A percentile compares a stretch with the other conserved stretches of the same genome.
These are phyloP conservation scores for Slavum lentiscoides DNA, from an alignment of 2,888 invertebrate genomes.

Conservation along the genomic window DNA sequence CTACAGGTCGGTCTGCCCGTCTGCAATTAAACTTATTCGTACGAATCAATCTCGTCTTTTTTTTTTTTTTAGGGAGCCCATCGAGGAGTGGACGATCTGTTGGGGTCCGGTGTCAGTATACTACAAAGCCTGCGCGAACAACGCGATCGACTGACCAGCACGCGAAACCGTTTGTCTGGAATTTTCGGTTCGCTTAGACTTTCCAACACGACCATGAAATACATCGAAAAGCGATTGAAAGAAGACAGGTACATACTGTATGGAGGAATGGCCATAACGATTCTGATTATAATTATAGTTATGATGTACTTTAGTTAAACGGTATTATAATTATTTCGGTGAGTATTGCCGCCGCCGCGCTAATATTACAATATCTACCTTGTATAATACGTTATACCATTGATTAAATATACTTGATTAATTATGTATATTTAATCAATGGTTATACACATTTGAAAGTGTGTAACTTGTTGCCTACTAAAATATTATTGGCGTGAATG, in stretches of 20 bases:
- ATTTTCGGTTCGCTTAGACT: constrained; percentile 90
- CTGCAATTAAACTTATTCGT: not conserved
- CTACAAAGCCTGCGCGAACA: constrained; percentile 82
- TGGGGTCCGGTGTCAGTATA: constrained; percentile 74
- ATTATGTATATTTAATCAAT: too few relatives aligned
- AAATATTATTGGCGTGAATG: not conserved
- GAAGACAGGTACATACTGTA: constrained; percentile 89
- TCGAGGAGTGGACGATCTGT: constrained; percentile 84
- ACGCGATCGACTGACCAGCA: constrained; percentile 80
- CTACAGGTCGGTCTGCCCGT: constrained; percentile 62
- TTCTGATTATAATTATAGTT: constrained; percentile 77
- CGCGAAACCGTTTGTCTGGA: constrained; percentile 81
- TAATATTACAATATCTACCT: not conserved
- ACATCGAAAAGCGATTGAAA: constrained; percentile 83
- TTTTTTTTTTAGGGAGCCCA: constrained; percentile 68
- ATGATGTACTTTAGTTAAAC: constrained; percentile 61
- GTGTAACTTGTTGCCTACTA: too few relatives aligned
- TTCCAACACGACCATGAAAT: constrained; percentile 91
- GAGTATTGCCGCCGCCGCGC: not conserved
- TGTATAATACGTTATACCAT: not conserved
- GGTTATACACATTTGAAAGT: not conserved
- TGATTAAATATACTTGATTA: too few relatives aligned
- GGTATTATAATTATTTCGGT: not conserved
- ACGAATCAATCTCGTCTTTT: not conserved
- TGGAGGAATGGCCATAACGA: constrained; percentile 83